A percentile compares a stretch with the other conserved stretches of the same genome.
Evolutionary conservation across 2,888 invertebrate genomes (phyloP).

Genomic region (Xanthostigma xanthostigma): DNA sequence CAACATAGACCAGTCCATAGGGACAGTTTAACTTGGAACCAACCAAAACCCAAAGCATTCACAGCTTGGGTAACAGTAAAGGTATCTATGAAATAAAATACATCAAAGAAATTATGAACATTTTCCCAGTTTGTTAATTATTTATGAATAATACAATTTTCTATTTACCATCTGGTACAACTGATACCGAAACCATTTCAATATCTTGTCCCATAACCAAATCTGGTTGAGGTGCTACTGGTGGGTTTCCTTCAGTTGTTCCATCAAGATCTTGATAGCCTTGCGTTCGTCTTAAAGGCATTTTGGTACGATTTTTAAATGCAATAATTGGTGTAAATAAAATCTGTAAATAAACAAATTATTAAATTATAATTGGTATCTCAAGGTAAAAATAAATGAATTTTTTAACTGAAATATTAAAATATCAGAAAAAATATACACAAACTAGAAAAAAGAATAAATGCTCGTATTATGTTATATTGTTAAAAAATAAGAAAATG

Average conservation of each 20-base stretch:
- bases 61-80: constrained; percentile 79
- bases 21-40: constrained; percentile 78
- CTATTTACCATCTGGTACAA: constrained; percentile 59
- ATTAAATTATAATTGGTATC: too few relatives aligned
- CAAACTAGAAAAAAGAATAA: too few relatives aligned
- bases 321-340: background rate
- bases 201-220: constrained; percentile 39
- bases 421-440: too few relatives aligned
- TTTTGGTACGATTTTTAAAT: constrained; percentile 9
- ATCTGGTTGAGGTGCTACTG: constrained; percentile 34
- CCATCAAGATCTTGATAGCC: constrained; percentile 49
- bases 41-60: constrained; percentile 74
- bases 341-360: too few relatives aligned
- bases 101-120: background rate
- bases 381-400: too few relatives aligned
- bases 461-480: too few relatives aligned
- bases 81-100: constrained; percentile 45
- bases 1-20: constrained; percentile 74
- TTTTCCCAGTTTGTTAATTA: constrained; percentile 4
- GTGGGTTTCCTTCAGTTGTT: constrained; percentile 24
- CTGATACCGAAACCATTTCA: constrained; percentile 66
- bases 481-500: too few relatives aligned
- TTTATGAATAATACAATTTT: constrained; percentile 1
- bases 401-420: too few relatives aligned
- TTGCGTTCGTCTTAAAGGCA: constrained; percentile 37